These are phyloP conservation scores for Teleiodes luculella DNA, from an alignment of 2,888 invertebrate species.

Conservation along the genomic window DNA sequence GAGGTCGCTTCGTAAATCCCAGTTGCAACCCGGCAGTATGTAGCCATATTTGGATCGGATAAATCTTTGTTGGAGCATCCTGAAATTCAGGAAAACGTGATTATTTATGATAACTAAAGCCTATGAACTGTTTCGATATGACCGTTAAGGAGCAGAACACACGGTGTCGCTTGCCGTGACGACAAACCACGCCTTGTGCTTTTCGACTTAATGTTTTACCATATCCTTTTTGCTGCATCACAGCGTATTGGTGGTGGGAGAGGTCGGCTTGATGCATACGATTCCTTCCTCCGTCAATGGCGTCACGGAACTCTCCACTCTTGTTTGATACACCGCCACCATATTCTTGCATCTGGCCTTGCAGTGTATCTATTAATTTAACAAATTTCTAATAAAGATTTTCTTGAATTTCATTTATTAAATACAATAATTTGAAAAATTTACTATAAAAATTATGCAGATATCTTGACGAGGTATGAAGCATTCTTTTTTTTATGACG, in stretches of 20 bases:
- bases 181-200: too few species aligned
- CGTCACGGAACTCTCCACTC: slow-evolving; percentile 43
- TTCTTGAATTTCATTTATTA: too few species aligned
- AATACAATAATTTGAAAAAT: not conserved
- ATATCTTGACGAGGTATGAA: not conserved
- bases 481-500: slow-evolving; percentile 22
- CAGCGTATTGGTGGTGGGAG: slow-evolving; percentile 46
- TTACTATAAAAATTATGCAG: not conserved
- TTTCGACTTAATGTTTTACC: slow-evolving; percentile 43
- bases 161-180: too few species aligned
- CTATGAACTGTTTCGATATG: too few species aligned
- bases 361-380: slow-evolving; percentile 35
- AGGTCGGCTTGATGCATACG: slow-evolving; percentile 40
- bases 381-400: too few species aligned
- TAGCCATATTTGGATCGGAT: slow-evolving; percentile 58
- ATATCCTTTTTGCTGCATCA: slow-evolving; percentile 61
- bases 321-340: slow-evolving; percentile 59
- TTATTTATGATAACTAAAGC: not conserved
- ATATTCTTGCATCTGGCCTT: slow-evolving; percentile 74
- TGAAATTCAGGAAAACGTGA: slow-evolving; percentile 24
- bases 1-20: slow-evolving; percentile 63
- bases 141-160: too few species aligned
- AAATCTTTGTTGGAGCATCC: slow-evolving; percentile 61
- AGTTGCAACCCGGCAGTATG: slow-evolving; percentile 61
- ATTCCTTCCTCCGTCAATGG: slow-evolving; percentile 43